Evolutionary conservation across 64 coral and sea anemone genomes (phyloP), one percentile per base, ranked within the genome.

Genomic region (Montipora sp.): DNA sequence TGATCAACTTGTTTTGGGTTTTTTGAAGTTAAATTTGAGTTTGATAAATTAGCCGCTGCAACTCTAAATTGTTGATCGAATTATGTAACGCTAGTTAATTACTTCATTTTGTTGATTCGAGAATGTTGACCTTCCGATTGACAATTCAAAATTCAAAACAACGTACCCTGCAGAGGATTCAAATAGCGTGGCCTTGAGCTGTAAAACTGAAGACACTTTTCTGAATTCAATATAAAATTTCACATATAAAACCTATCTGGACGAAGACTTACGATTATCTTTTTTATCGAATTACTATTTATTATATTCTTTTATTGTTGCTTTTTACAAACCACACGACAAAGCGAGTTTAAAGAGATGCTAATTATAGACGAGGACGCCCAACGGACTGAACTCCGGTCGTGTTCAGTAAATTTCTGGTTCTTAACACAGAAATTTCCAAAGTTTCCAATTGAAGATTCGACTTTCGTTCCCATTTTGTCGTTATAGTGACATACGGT

Each of bases 311-410:
- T 9, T 48, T 45, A 85, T 85, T 85, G 82, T 72, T 46, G 48
- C 65, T 71, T 71, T 71, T 51, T 50, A 85, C 61, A 85, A 85
- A 70, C 5, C 59, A 50, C 50, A 85, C 82, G 71, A 72, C 61
- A 49, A 63, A 71, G 15, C 53, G 6, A 57, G 57, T 68, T 45
- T 78, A 50, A 50, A 43, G 47, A 50, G 3, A 85, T 85, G 82
- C 82, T 71, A 85, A 72, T 85, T 71, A 85, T 27, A 1, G 47
- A n/a, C 47, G 19, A 10, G 36, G 4, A 51, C 8, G 47, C 45
- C 3, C 18, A 70, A 85, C 36, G 36, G 36, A 70, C 45, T 21
- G 22, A 8, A 72, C 18, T 16, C 13, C 4, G 16, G 48, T 2
- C 5, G 16, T 19, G 19, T 48, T 21, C 16, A 9, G 6, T 78